Evolutionary conservation across 2,113 vertebrate genomes (phyloP).

Genomic region (Macroglossus sobrinus): DNA sequence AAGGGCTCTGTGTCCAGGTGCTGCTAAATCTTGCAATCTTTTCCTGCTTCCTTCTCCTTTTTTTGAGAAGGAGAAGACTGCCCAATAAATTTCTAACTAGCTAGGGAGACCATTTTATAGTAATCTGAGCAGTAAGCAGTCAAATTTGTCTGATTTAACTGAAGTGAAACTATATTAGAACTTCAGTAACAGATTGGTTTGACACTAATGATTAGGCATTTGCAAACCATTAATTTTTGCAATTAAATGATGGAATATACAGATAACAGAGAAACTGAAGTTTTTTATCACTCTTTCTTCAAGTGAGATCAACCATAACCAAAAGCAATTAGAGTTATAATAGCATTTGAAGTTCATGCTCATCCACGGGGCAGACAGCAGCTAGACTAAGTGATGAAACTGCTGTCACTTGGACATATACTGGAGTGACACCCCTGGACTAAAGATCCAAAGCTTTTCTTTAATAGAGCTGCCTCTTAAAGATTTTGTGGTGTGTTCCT

Average conservation of each 20-base stretch:
- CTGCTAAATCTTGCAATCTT: neutral
- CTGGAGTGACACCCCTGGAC: neutral
- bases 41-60: neutral
- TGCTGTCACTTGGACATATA: neutral
- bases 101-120: neutral
- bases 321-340: conserved; percentile 74
- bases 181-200: conserved; percentile 67
- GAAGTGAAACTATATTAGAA: conserved; percentile 61
- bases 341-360: conserved; percentile 45
- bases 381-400: neutral
- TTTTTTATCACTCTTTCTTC: conserved; percentile 71
- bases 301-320: conserved; percentile 72
- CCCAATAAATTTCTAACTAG: neutral
- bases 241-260: conserved; percentile 74
- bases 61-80: neutral
- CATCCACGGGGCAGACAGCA: conserved; percentile 30
- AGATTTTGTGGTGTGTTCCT: neutral
- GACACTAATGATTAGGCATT: conserved; percentile 73
- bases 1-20: neutral
- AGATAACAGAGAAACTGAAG: conserved; percentile 72
- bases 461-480: neutral
- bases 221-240: conserved; percentile 76
- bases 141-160: conserved; percentile 55
- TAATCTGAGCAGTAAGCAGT: conserved; percentile 22
- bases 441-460: neutral